Base-by-base conservation (phyloP, 1,140 invertebrate species). In the Neodiprion fabricii region DNA sequence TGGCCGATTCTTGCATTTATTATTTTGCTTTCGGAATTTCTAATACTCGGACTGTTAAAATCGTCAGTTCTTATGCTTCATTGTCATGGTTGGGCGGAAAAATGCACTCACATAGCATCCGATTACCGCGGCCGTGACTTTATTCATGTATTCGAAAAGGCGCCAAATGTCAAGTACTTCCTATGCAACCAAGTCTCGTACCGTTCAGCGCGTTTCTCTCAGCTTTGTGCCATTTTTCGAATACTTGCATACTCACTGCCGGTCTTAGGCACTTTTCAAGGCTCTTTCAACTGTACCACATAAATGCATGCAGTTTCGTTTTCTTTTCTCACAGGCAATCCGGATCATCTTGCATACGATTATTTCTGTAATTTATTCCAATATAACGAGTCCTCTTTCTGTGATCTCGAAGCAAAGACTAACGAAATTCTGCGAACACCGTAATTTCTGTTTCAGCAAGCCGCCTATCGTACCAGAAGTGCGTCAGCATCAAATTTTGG, bases 401-500 rank as follows among this genome's bases (percentile, higher is more conserved):
- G 5, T 40, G 5, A 40, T 40, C 28, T 40, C 28, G 28, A 40
- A 1, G 28, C 28, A 40, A 40, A 40, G 17, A 40, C 28, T 40
- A 40, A 40, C 28, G 5, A 40, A 40, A 1, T 5, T 40, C 28
- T 40, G 28, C 28, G 2, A 40, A 40, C 28, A 4, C n/a, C 21
- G 0, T 21, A 7, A 69, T 69, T 69, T 4, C 0, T 69, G n/a
- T 78, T 72, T 0, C 78, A 80, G 80, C 78, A 81, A 74, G 77
- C 79, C 74, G 75, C 77, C 14, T 81, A 83, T 53, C 79, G 84
- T 17, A 80, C 79, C 23, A 78, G 83, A 49, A 85, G 81, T 65
- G 79, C 79, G 4, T 83, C 83, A 49, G 79, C 80, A 4, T 84
- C 84, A 2, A 80, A 81, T 50, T 74, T 84, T 10, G 78, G 79